Percentiles rank a stretch among this genome's conserved stretches.
These are phyloP conservation scores for Morus bassanus DNA, from an alignment of 2,797 vertebrate genomes.

Conservation along the genomic window DNA sequence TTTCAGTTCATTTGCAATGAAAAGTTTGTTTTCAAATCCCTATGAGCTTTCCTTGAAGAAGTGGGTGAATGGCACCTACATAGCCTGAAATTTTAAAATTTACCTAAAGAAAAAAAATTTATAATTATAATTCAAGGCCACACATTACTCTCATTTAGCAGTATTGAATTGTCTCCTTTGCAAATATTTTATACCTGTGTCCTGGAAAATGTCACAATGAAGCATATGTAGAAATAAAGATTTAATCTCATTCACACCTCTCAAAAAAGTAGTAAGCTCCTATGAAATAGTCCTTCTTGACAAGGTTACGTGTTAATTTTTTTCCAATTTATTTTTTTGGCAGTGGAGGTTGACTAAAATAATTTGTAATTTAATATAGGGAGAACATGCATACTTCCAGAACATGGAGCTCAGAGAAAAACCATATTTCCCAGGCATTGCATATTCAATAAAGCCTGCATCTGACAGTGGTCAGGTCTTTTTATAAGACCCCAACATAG, in stretches of 20 bases:
- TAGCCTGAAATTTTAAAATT: background rate
- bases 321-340: background rate
- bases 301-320: background rate
- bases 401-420: background rate
- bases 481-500: background rate
- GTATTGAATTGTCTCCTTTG: background rate
- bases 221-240: background rate
- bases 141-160: background rate
- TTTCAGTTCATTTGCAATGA: background rate
- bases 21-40: background rate
- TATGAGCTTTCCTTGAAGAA: background rate
- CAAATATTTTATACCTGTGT: background rate
- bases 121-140: background rate
- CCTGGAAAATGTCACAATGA: background rate
- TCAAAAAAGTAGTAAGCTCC: background rate
- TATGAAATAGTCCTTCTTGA: background rate
- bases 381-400: background rate
- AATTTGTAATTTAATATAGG: background rate
- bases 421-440: background rate
- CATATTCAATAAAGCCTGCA: background rate
- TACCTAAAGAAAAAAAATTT: background rate
- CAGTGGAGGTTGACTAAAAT: background rate
- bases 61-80: background rate
- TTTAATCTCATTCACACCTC: background rate
- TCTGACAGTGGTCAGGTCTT: background rate